Conservation (phyloP, 2,797 vertebrate species). For the Protosalanx chinensis region DNA sequence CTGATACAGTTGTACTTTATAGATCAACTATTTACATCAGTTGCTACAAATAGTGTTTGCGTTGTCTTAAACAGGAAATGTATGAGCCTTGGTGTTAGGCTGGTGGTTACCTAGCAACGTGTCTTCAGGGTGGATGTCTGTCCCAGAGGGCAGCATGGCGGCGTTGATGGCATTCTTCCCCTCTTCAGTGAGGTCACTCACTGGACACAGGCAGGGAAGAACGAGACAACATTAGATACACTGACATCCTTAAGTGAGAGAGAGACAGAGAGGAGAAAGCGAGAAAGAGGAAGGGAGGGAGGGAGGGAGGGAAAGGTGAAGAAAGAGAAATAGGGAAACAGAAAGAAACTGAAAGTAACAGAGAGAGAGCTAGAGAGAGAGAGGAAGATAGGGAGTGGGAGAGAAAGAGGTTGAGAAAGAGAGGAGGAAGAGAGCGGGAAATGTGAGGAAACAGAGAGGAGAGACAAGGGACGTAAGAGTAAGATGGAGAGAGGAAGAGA, state of each 20-base stretch:
- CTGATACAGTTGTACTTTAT: background rate
- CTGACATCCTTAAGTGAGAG: background rate
- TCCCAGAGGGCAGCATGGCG: constrained; percentile 78
- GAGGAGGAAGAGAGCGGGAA: no score
- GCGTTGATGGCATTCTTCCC: constrained; percentile 93
- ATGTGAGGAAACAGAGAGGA: no score
- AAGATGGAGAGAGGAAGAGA: no score
- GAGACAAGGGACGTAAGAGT: no score
- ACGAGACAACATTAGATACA: background rate
- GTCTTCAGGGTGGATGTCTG: constrained; percentile 88
- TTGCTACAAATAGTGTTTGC: background rate
- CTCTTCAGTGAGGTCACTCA: constrained; percentile 93
- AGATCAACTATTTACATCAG: background rate
- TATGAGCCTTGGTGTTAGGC: constrained; percentile 6
- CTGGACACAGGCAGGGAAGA: constrained; percentile 62
- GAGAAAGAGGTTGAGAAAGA: background rate
- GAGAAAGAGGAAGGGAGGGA: background rate
- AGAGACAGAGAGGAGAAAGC: background rate
- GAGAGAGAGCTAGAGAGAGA: background rate
- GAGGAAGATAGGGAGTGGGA: background rate
- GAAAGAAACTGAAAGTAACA: background rate
- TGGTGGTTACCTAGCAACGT: constrained; percentile 80
- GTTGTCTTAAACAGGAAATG: background rate
- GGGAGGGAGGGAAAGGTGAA: background rate
- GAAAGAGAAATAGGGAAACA: background rate